phyloP scores from a whole-genome alignment of 2,888 invertebrate species.

The Tetranychus truncatus region DNA sequence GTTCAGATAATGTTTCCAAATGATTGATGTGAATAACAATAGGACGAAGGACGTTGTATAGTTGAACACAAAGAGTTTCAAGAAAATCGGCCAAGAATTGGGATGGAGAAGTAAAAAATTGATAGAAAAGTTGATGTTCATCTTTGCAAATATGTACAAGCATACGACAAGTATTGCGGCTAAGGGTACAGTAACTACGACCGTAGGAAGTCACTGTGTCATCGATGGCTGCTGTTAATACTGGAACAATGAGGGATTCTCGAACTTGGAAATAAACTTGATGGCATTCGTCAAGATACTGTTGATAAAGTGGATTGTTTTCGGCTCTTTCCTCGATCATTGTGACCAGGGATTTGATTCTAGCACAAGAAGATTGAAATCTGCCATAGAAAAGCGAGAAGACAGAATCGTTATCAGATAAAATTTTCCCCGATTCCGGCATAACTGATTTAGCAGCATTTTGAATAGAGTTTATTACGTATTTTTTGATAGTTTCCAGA shows the following conservation, averaged over 20 bases:
- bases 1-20: slow-evolving; percentile 85
- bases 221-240: slow-evolving; percentile 48
- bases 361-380: slow-evolving; percentile 76
- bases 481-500: slow-evolving; percentile 55
- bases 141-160: slow-evolving; percentile 83
- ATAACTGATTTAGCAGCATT: slow-evolving; percentile 56
- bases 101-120: slow-evolving; percentile 60
- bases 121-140: slow-evolving; percentile 71
- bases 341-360: slow-evolving; percentile 57
- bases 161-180: slow-evolving; percentile 67
- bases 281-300: slow-evolving; percentile 56
- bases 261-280: slow-evolving; percentile 61
- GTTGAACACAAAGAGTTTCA: slow-evolving; percentile 59
- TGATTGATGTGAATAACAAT: slow-evolving; percentile 90
- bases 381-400: slow-evolving; percentile 74
- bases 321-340: slow-evolving; percentile 53
- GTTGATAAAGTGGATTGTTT: slow-evolving; percentile 41
- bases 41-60: slow-evolving; percentile 82
- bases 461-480: slow-evolving; percentile 54
- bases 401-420: slow-evolving; percentile 37
- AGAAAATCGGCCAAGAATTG: slow-evolving; percentile 46
- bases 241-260: slow-evolving; percentile 47
- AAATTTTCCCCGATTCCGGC: slow-evolving; percentile 31
- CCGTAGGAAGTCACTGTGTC: slow-evolving; percentile 43
- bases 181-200: slow-evolving; percentile 51